Base-by-base conservation (phyloP, 2,113 vertebrate genomes). In the Athene cunicularia region DNA sequence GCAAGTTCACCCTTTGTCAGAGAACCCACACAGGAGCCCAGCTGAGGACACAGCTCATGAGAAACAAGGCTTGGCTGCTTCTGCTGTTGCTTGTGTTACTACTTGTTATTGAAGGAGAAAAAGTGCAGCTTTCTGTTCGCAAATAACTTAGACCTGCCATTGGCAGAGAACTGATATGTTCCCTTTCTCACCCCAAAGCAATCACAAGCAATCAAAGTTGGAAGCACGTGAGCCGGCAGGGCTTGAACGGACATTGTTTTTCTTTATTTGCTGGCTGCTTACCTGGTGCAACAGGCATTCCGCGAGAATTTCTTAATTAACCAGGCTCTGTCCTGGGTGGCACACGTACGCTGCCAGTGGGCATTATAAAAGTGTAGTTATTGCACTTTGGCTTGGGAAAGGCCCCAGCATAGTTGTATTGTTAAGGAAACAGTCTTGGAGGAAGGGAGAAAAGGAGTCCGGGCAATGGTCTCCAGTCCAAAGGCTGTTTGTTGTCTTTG, bases 191-290 rank as follows among this genome's bases (percentile, higher is more conserved):
- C 47, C 81, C 64, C 84, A 82, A 88, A 88, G 85, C 90, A 94
- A 94, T 86, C 86, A 47, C 32, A 59, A 77, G 64, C 89, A 87
- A 91, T 94, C 75, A 67, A 88, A 90, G 32, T 0, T 12, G 13
- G 45, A 72, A 86, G 62, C 63, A 26, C 5, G 4, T 2, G 28
- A 55, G 43, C 59, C 80, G 68, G 19, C 58, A n/a, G 59, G 33
- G 64, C 50, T 49, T 80, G 94, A 92, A 90, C 18, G 55, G 86
- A 67, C 88, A 59, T 59, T 55, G 64, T 53, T 94, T 79, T 96
- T 56, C 64, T 87, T 87, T 96, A 74, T 91, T 95, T 92, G 72
- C 72, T 67, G 43, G 2, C 55, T 90, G 55, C 73, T 90, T 68
- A 90, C 80, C 35, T 88, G 52, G 26, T 73, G 63, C 75, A 90